phyloP scores from a whole-genome alignment of 2,888 invertebrate genomes.

The Thera obeliscata region DNA sequence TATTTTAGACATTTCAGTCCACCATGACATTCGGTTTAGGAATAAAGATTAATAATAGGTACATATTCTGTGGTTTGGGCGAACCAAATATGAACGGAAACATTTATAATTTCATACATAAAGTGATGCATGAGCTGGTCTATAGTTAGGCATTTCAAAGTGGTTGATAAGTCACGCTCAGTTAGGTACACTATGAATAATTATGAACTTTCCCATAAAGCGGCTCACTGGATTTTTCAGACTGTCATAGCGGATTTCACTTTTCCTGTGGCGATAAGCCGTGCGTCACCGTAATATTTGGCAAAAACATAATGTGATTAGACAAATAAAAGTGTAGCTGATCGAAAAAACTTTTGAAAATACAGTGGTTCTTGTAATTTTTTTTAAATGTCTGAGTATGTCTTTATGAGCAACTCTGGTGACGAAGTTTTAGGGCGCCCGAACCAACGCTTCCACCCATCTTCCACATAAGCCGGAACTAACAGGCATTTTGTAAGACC shows the following conservation, averaged over 20 bases:
- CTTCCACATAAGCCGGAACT: too few species aligned
- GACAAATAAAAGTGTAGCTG: background rate
- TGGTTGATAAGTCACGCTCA: conserved; percentile 4
- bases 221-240: conserved; percentile 10
- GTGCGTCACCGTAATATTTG: background rate
- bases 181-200: conserved; percentile 6
- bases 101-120: conserved; percentile 9
- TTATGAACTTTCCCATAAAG: conserved; percentile 3
- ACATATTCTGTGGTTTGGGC: background rate
- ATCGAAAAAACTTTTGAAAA: background rate
- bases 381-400: too few species aligned
- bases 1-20: background rate
- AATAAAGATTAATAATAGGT: too few species aligned
- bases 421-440: too few species aligned
- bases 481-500: too few species aligned
- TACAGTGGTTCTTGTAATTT: too few species aligned
- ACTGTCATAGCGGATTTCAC: conserved; percentile 7
- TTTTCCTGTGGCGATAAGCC: conserved; percentile 7
- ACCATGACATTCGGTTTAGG: background rate
- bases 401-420: too few species aligned
- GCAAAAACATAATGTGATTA: background rate
- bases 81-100: background rate
- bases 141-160: background rate
- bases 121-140: background rate
- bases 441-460: too few species aligned